Conservation (phyloP, 2,888 invertebrate genomes). For the Leptopilina drosophilae region DNA sequence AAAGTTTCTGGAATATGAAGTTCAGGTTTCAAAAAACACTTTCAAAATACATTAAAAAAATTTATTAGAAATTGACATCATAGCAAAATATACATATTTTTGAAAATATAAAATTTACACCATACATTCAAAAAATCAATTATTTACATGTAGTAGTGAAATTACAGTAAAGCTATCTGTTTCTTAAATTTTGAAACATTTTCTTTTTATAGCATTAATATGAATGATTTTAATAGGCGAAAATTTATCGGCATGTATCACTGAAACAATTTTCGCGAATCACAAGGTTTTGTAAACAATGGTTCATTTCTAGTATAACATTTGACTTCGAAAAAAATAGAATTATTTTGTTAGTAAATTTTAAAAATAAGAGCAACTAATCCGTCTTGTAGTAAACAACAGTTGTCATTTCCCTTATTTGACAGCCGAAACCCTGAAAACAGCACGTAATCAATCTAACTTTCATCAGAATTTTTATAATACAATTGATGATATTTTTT, state of each 20-base stretch:
- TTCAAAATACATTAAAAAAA: too few species aligned
- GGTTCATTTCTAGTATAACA: too few species aligned
- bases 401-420: background rate
- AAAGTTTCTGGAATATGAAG: too few species aligned
- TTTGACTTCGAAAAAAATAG: too few species aligned
- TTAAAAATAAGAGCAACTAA: too few species aligned
- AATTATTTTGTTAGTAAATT: too few species aligned
- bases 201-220: conserved; percentile 10
- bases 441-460: conserved; percentile 14
- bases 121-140: conserved; percentile 3
- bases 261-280: background rate
- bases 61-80: background rate
- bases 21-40: too few species aligned
- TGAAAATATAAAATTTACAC: background rate
- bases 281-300: background rate
- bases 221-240: background rate
- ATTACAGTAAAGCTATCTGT: background rate
- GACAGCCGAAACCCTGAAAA: conserved; percentile 1
- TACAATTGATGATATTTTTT: conserved; percentile 1
- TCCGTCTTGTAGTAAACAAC: too few species aligned
- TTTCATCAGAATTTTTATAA: background rate
- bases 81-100: background rate
- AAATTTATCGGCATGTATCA: background rate
- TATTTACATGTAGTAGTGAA: background rate
- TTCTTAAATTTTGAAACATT: background rate